Conservation (phyloP, 2,113 vertebrate species). For the Notarius lentiginosus region DNA sequence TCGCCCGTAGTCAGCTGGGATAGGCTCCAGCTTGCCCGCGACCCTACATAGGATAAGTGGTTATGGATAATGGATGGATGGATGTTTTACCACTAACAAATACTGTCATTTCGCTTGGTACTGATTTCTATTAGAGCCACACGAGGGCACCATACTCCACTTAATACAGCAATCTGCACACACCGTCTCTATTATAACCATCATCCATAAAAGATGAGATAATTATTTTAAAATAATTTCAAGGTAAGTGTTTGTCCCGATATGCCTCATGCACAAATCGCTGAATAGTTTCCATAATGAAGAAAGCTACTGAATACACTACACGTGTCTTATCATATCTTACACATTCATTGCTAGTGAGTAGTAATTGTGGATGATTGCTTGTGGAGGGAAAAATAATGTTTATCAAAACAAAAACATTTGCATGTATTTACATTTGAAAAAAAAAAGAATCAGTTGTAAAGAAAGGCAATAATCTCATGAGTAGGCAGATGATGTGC, state of each 20-base stretch:
- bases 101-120: neutral
- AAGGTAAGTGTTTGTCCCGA: neutral
- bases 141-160: conserved; percentile 71
- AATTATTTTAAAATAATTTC: neutral
- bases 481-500: conserved; percentile 12
- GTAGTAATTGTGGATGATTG: neutral
- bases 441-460: neutral
- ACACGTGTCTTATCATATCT: neutral
- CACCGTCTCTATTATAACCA: neutral
- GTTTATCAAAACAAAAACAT: conserved; percentile 4
- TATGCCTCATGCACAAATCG: neutral
- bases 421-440: neutral
- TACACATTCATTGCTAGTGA: neutral
- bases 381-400: neutral
- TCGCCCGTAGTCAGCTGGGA: no score
- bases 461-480: conserved; percentile 2
- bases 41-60: no score
- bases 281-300: neutral
- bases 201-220: neutral
- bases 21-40: no score
- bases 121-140: conserved; percentile 49
- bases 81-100: neutral
- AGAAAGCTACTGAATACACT: neutral
- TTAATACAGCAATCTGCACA: conserved; percentile 45
- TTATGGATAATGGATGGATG: no score